A percentile compares a stretch with the other conserved stretches of the same genome.
These are phyloP conservation scores for Iselma pallidipennis DNA, from an alignment of 2,888 invertebrate genomes.

Conservation along the genomic window DNA sequence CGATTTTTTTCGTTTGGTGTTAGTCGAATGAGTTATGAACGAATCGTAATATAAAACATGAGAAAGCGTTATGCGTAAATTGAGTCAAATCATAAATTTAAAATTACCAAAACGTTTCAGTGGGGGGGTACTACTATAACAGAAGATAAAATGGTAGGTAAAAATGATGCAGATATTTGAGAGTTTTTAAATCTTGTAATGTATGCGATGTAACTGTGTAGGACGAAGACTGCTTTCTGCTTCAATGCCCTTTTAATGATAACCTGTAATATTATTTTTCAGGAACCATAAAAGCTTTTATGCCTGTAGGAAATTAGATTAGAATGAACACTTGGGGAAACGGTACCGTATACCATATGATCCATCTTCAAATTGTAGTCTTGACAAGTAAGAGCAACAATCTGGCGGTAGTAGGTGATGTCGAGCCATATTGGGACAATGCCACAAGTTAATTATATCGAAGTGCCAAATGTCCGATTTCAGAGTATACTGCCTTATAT, in stretches of 20 bases:
- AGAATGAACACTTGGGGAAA: slow-evolving; percentile 34
- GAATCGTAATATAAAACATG: slow-evolving; percentile 16
- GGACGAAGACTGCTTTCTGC: too few species aligned
- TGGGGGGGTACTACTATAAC: slow-evolving; percentile 29
- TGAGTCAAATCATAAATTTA: slow-evolving; percentile 37
- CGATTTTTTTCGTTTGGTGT: not conserved
- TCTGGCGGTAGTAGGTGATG: too few species aligned
- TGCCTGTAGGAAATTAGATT: slow-evolving; percentile 42
- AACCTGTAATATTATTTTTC: slow-evolving; percentile 32
- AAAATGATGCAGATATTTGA: slow-evolving; percentile 43
- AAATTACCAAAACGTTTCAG: slow-evolving; percentile 37
- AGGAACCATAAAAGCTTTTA: slow-evolving; percentile 44
- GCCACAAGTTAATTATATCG: slow-evolving; percentile 33
- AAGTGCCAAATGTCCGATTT: slow-evolving; percentile 28
- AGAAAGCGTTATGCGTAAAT: slow-evolving; percentile 33
- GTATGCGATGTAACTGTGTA: too few species aligned
- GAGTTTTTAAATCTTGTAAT: slow-evolving; percentile 41
- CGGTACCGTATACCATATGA: slow-evolving; percentile 24
- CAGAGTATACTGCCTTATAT: slow-evolving; percentile 33
- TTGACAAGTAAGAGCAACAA: slow-evolving; percentile 13
- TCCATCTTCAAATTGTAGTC: slow-evolving; percentile 4
- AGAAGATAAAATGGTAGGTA: slow-evolving; percentile 38
- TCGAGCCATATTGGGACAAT: slow-evolving; percentile 22
- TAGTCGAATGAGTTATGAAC: slow-evolving; percentile 14
- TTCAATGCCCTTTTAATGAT: not conserved